These are phyloP conservation scores for Tetramorium parvispinum DNA, from an alignment of 1,140 invertebrate genomes.

Conservation along the genomic window DNA sequence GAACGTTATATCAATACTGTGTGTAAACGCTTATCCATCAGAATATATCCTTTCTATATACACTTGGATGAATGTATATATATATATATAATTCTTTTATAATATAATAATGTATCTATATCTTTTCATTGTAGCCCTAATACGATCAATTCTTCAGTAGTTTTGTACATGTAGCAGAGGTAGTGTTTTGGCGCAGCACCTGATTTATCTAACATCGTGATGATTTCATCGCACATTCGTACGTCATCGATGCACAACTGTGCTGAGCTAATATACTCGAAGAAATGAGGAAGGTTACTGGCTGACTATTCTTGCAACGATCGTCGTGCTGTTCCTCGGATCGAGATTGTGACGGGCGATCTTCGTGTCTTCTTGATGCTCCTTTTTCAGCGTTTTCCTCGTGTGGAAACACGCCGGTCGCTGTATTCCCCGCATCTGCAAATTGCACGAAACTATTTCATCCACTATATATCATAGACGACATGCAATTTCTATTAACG, in stretches of 20 bases:
- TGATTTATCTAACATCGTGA: slow-evolving; percentile 71
- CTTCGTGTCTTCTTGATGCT: slow-evolving; percentile 57
- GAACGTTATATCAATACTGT: slow-evolving; percentile 53
- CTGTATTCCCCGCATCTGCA: slow-evolving; percentile 75
- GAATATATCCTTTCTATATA: slow-evolving; percentile 75
- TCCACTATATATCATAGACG: not conserved
- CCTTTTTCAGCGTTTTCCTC: slow-evolving; percentile 69
- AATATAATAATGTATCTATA: slow-evolving; percentile 60
- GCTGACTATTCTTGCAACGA: slow-evolving; percentile 52
- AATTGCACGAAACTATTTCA: slow-evolving; percentile 40
- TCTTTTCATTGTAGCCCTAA: slow-evolving; percentile 78
- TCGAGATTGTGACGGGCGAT: slow-evolving; percentile 62
- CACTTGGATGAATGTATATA: slow-evolving; percentile 51
- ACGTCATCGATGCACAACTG: slow-evolving; percentile 36
- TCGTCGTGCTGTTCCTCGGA: slow-evolving; percentile 45
- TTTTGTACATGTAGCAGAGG: slow-evolving; percentile 84
- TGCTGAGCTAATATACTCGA: slow-evolving; percentile 33
- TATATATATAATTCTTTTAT: slow-evolving; percentile 62
- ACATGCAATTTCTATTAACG: not conserved
- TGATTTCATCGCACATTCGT: slow-evolving; percentile 51
- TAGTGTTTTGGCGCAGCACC: slow-evolving; percentile 82
- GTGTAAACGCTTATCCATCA: slow-evolving; percentile 70
- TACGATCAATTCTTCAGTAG: slow-evolving; percentile 76
- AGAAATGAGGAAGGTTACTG: slow-evolving; percentile 43
- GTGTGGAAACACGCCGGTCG: slow-evolving; percentile 67